These are phyloP conservation scores for Volucella inanis DNA, from an alignment of 2,888 invertebrate genomes.

Conservation along the genomic window DNA sequence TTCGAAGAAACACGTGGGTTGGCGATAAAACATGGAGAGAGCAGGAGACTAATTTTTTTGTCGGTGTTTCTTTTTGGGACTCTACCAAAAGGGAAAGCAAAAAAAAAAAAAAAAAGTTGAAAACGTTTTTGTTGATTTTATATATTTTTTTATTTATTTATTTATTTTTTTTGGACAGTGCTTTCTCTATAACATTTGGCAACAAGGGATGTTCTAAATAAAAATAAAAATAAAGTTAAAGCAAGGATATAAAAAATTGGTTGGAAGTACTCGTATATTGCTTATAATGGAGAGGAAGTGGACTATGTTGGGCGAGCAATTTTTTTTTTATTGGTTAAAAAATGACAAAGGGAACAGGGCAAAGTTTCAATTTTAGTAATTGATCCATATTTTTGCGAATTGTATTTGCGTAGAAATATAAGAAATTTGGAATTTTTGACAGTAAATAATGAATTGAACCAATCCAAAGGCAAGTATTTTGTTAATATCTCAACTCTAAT, in stretches of 20 bases:
- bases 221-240: slow-evolving; percentile 47
- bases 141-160: slow-evolving; percentile 10
- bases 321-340: not conserved
- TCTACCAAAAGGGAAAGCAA: not conserved
- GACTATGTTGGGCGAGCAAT: not conserved
- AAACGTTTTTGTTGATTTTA: slow-evolving; percentile 1
- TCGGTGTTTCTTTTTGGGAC: slow-evolving; percentile 1
- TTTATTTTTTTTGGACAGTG: not conserved
- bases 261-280: slow-evolving; percentile 1
- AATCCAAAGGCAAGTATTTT: too few species aligned
- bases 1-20: slow-evolving; percentile 47
- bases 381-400: too few species aligned
- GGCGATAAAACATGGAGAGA: slow-evolving; percentile 3
- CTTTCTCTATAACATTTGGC: slow-evolving; percentile 28
- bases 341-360: not conserved
- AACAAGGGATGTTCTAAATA: slow-evolving; percentile 27
- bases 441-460: too few species aligned
- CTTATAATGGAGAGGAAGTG: slow-evolving; percentile 21
- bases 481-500: too few species aligned
- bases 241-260: slow-evolving; percentile 19
- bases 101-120: slow-evolving; percentile 16
- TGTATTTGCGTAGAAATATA: too few species aligned
- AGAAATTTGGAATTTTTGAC: too few species aligned
- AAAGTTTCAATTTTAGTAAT: too few species aligned
- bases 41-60: not conserved